Conservation (phyloP, 2,888 invertebrate genomes). For the Scaptomyza polygonia region DNA sequence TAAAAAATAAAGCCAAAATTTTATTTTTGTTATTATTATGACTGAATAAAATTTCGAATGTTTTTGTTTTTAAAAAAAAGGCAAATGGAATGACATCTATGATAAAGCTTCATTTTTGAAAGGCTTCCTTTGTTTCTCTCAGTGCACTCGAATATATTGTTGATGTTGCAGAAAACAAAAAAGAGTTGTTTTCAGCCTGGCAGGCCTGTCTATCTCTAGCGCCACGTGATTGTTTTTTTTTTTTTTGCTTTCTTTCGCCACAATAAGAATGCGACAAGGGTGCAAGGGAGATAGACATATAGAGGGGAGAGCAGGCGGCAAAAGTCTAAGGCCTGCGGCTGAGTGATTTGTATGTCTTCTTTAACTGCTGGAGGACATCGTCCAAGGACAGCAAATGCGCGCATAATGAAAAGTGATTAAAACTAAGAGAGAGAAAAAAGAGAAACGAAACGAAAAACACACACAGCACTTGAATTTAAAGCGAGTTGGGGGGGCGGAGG, state of each 20-base stretch:
- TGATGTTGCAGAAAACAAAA: slow-evolving; percentile 67
- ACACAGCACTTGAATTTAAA: background rate
- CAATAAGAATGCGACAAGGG: slow-evolving; percentile 28
- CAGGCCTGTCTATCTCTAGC: slow-evolving; percentile 70
- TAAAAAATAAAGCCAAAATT: background rate
- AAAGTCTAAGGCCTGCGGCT: slow-evolving; percentile 42
- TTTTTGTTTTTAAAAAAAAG: too few relatives aligned
- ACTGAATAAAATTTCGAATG: too few relatives aligned
- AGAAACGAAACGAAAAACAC: background rate
- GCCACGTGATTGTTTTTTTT: slow-evolving; percentile 75
- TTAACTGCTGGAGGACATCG: slow-evolving; percentile 16
- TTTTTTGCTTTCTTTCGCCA: slow-evolving; percentile 17
- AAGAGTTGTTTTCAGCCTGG: slow-evolving; percentile 77
- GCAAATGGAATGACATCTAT: too few relatives aligned
- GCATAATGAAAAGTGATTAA: slow-evolving; percentile 74
- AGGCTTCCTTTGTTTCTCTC: too few relatives aligned
- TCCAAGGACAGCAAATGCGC: slow-evolving; percentile 48
- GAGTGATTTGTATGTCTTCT: slow-evolving; percentile 52
- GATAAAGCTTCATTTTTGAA: too few relatives aligned
- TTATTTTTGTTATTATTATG: background rate
- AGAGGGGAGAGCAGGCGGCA: slow-evolving; percentile 4
- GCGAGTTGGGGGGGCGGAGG: too few relatives aligned
- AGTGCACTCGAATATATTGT: slow-evolving; percentile 58
- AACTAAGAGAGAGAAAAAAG: slow-evolving; percentile 32
- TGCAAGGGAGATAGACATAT: background rate